Evolutionary conservation across 1,140 invertebrate species (phyloP).

Genomic region (Aphis gossypii): DNA sequence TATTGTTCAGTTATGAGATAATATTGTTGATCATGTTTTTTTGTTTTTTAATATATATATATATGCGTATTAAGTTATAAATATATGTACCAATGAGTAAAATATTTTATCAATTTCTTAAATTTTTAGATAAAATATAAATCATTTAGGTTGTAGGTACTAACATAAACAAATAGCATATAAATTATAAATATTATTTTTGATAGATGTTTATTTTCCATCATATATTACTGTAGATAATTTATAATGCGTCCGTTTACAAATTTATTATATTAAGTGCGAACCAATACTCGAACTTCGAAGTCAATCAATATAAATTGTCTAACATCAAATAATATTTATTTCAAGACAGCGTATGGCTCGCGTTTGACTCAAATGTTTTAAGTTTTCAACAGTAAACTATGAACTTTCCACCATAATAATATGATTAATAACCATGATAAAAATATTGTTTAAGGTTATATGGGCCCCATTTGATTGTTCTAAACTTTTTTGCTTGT

Average conservation of each 20-base stretch:
- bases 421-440: not conserved
- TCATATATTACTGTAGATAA: not conserved
- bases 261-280: not conserved
- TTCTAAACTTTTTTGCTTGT: constrained; percentile 43
- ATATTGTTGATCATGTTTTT: not conserved
- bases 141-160: not conserved
- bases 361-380: not conserved
- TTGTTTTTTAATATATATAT: not conserved
- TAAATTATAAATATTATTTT: too few species aligned
- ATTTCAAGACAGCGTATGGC: not conserved
- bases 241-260: not conserved
- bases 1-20: not conserved
- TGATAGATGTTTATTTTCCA: not conserved
- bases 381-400: not conserved
- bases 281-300: not conserved
- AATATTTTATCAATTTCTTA: not conserved
- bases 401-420: not conserved
- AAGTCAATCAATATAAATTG: not conserved
- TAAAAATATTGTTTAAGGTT: constrained; percentile 22
- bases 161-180: not conserved
- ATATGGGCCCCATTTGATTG: not conserved
- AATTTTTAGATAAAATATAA: not conserved
- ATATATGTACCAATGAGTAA: not conserved
- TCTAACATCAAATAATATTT: not conserved
- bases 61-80: too few species aligned